These are phyloP conservation scores for Mystacides longicornis DNA, from an alignment of 2,888 invertebrate species.

Conservation along the genomic window DNA sequence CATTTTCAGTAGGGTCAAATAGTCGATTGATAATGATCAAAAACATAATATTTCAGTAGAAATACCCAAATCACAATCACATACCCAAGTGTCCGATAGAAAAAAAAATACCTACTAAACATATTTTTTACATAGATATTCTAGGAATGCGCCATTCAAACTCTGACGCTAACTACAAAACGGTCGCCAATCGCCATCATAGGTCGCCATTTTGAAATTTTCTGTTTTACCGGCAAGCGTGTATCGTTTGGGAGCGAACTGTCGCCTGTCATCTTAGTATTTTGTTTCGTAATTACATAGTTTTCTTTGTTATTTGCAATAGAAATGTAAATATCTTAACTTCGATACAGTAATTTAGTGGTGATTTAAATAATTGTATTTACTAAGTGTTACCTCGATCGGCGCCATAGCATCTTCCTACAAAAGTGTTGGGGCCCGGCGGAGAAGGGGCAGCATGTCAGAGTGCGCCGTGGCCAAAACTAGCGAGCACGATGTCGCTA, in stretches of 20 bases:
- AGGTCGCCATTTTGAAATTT: background rate
- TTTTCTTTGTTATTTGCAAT: background rate
- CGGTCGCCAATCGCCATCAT: too few species aligned
- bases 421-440: conserved; percentile 13
- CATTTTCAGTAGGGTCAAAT: too few species aligned
- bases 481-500: conserved; percentile 48
- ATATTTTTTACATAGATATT: too few species aligned
- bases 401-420: conserved; percentile 10
- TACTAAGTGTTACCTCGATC: background rate
- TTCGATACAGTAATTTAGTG: background rate
- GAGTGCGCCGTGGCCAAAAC: conserved; percentile 49
- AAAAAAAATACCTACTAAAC: too few species aligned
- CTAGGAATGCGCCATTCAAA: too few species aligned
- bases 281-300: conserved; percentile 4
- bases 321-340: background rate
- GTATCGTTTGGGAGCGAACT: conserved; percentile 12
- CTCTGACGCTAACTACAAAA: too few species aligned
- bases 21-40: too few species aligned
- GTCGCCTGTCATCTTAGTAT: conserved; percentile 21
- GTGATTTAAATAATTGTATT: background rate
- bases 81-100: too few species aligned
- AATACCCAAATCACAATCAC: too few species aligned
- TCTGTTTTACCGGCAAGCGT: conserved; percentile 16
- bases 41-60: too few species aligned
- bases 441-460: conserved; percentile 36